phyloP scores from a whole-genome alignment of 2,113 vertebrate genomes.

The Cololabis saira region DNA sequence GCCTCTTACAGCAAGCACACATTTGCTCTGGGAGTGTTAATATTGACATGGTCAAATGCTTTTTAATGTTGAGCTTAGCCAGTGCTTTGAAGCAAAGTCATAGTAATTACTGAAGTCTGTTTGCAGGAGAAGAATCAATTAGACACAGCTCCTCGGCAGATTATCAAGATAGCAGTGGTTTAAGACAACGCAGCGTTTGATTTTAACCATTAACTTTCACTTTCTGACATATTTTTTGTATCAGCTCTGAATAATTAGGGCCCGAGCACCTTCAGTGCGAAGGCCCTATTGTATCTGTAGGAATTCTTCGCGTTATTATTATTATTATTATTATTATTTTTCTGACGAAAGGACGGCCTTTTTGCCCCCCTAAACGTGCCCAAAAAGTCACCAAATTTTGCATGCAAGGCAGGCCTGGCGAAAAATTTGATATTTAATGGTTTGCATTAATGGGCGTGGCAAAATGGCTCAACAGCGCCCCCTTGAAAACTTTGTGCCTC shows the following conservation, averaged over 20 bases:
- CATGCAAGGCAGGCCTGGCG: no score
- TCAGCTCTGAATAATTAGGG: not conserved
- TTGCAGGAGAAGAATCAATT: constrained; percentile 49
- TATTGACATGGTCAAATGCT: constrained; percentile 43
- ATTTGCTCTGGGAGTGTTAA: constrained; percentile 24
- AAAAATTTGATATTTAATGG: no score
- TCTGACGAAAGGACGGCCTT: no score
- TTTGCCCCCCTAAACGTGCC: no score
- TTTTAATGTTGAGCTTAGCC: constrained; percentile 48
- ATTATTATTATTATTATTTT: no score
- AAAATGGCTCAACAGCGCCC: no score
- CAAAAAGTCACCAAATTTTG: no score
- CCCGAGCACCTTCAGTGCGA: no score
- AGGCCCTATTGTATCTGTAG: no score
- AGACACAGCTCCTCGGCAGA: constrained; percentile 42
- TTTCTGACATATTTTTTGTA: not conserved
- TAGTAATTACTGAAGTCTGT: constrained; percentile 38
- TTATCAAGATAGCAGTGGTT: constrained; percentile 37
- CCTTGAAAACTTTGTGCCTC: no score
- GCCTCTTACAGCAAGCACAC: constrained; percentile 7
- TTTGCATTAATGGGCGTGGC: no score
- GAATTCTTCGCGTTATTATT: no score
- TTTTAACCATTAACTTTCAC: constrained; percentile 2
- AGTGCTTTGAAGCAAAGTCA: constrained; percentile 38
- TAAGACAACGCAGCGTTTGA: constrained; percentile 27